Conservation (phyloP, 1,140 invertebrate genomes). For the Odontomachus brunneus region DNA sequence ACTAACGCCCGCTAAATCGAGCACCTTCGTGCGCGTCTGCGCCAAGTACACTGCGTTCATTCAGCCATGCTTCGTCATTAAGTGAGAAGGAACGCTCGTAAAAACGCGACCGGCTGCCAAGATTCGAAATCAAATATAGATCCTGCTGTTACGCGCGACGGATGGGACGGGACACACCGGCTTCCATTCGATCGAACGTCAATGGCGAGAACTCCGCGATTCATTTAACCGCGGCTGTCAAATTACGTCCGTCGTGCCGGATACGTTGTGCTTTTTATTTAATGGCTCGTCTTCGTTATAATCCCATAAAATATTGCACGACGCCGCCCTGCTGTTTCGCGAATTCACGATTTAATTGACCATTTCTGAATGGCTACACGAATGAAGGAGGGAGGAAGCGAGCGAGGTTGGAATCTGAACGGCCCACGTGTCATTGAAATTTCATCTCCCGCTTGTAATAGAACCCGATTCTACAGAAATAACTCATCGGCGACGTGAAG, state of each 20-base stretch:
- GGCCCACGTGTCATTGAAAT: slow-evolving; percentile 18
- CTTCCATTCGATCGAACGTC: neutral
- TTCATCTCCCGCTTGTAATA: slow-evolving; percentile 37
- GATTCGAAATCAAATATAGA: slow-evolving; percentile 1
- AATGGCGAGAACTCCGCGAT: neutral
- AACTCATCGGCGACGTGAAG: neutral
- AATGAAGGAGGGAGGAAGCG: no score
- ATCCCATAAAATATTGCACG: no score
- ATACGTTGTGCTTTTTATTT: slow-evolving; percentile 1
- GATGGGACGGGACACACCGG: no score
- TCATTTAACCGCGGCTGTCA: neutral
- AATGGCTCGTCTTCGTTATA: no score
- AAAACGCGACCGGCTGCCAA: slow-evolving; percentile 36
- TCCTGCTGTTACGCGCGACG: neutral
- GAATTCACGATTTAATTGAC: slow-evolving; percentile 35
- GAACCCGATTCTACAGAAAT: slow-evolving; percentile 19
- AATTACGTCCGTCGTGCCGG: neutral
- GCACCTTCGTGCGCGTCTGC: slow-evolving; percentile 45
- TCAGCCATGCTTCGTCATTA: slow-evolving; percentile 28
- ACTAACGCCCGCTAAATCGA: slow-evolving; percentile 68
- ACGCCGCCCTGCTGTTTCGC: neutral
- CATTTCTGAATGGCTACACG: neutral
- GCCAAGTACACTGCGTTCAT: slow-evolving; percentile 30
- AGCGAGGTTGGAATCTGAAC: neutral
- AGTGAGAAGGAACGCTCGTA: neutral